Base-by-base conservation (phyloP, 2,797 vertebrate genomes). In the Dendrocincla tyrannina region DNA sequence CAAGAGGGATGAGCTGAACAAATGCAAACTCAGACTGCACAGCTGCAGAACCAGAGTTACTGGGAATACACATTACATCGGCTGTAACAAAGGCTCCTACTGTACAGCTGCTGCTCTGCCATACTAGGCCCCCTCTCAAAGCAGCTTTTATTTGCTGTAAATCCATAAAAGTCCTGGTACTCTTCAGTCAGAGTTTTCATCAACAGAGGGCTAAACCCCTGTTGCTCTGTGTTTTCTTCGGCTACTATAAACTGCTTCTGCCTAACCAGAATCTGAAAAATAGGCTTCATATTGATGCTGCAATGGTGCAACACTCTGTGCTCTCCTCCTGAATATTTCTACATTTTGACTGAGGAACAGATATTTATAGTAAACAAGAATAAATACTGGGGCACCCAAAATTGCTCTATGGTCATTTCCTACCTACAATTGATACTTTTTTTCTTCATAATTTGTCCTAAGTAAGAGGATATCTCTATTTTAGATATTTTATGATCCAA, bases 241-340 rank as follows among this genome's bases (percentile, higher is more conserved):
- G 64, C 60, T 80, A 72, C 55, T 90, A 56, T 22, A 46, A 89
- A 33, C 9, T 1, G 4, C 30, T 62, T 80, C 76, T 82, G 23
- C 46, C 58, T 69, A 58, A 79, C 22, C 42, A 41, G 67, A 62
- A 82, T 69, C 30, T 55, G 27, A 39, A 87, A 87, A 84, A 86
- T 4, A 64, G 66, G 18, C 37, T 60, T 25, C 2, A 1, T 72
- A 33, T 41, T 33, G 19, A 24, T 73, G 58, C 33, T 39, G 33
- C 4, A 13, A n/a, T 1, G 2, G 18, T 52, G 46, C 8, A 68
- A 55, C 1, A 1, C 35, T 66, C 67, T 1, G 0, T 58, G 19
- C 27, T 35, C n/a, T 85, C 30, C 59, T 69, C 39, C 39, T 85
- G 69, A 46, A 62, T 85, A 76, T 70, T 73, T 82, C 63, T 87